Conservation (phyloP, 2,113 vertebrate genomes). For the Aphelocoma coerulescens region DNA sequence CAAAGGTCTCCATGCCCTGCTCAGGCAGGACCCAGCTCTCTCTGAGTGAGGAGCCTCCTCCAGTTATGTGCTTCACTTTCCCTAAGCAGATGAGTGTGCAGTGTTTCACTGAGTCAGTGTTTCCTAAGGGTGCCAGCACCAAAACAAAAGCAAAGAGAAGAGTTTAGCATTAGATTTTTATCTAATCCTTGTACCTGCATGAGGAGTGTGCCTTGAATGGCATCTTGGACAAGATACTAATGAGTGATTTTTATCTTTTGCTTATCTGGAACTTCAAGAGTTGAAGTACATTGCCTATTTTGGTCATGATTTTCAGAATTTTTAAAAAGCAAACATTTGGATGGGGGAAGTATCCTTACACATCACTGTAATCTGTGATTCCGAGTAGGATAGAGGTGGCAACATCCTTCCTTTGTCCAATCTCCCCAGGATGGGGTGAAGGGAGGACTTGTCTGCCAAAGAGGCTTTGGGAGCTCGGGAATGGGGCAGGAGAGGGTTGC, state of each 20-base stretch:
- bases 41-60: conserved; percentile 44
- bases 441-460: not conserved
- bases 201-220: not conserved
- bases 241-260: not conserved
- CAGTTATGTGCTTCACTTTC: conserved; percentile 46
- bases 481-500: not conserved
- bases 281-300: not conserved
- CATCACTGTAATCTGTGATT: not conserved
- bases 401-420: not conserved
- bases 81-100: conserved; percentile 41
- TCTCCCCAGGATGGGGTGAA: not conserved
- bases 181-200: not conserved
- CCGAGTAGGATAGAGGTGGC: not conserved
- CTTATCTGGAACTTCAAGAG: not conserved
- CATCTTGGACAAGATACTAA: not conserved
- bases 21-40: conserved; percentile 47
- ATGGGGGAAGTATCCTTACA: not conserved
- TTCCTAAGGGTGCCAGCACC: not conserved
- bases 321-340: not conserved
- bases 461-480: not conserved
- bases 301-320: not conserved
- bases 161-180: not conserved
- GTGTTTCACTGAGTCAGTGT: conserved; percentile 28
- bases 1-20: conserved; percentile 63
- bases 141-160: not conserved